Percentiles rank a stretch among this genome's conserved stretches.
phyloP scores from a whole-genome alignment of 2,113 vertebrate genomes.

The Pseudopipra pipra region DNA sequence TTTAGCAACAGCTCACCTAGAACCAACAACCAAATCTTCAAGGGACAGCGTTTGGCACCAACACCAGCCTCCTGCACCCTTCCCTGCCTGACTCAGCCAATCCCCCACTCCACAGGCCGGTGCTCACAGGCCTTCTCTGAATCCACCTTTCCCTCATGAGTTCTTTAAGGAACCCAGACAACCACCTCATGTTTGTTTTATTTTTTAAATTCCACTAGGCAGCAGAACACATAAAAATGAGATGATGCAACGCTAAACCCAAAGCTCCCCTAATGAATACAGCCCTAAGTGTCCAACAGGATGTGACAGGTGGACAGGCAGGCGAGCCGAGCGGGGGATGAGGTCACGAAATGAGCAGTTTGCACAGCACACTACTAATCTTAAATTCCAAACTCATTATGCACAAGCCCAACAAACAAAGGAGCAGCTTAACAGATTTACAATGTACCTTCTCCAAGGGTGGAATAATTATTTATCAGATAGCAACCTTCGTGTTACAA shows the following conservation, averaged over 20 bases:
- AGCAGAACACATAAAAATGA: slow-evolving; percentile 8
- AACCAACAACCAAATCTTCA: neutral
- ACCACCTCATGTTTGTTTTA: neutral
- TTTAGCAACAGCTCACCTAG: neutral
- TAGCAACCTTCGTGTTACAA: neutral
- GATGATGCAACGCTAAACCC: slow-evolving; percentile 9
- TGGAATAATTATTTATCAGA: slow-evolving; percentile 47
- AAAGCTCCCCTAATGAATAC: slow-evolving; percentile 3
- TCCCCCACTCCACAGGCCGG: neutral
- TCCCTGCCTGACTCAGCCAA: neutral
- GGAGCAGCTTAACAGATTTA: slow-evolving; percentile 34
- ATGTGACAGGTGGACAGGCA: slow-evolving; percentile 51
- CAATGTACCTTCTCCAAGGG: slow-evolving; percentile 15
- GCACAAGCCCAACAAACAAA: slow-evolving; percentile 46
- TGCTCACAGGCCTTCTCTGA: neutral
- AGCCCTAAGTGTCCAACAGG: slow-evolving; percentile 56
- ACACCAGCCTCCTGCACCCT: neutral
- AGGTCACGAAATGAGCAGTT: slow-evolving; percentile 37
- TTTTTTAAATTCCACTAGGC: neutral
- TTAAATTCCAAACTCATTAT: slow-evolving; percentile 58
- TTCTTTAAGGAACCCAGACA: neutral
- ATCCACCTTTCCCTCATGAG: neutral
- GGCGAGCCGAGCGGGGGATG: neutral
- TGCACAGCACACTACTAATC: slow-evolving; percentile 28
- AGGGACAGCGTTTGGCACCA: neutral